Percentiles rank a stretch among this genome's conserved stretches.
Conservation (phyloP, 2,888 invertebrate species). For the Leptinotarsa rubiginosa region DNA sequence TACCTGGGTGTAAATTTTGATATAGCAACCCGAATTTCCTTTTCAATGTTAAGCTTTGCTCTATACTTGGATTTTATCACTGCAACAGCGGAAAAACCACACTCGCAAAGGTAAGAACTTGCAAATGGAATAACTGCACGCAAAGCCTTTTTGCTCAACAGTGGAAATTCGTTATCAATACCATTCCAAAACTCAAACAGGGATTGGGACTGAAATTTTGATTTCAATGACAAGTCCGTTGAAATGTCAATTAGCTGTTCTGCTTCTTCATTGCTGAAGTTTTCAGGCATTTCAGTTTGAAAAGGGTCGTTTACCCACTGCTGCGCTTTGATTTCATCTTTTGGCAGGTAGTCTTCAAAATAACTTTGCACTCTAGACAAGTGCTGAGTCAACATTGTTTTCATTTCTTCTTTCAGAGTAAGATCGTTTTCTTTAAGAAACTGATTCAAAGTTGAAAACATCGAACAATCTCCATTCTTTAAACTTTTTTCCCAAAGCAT, state of each 20-base stretch:
- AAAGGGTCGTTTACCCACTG: constrained; percentile 5
- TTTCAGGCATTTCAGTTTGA: constrained; percentile 11
- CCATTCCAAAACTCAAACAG: constrained; percentile 18
- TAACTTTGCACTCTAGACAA: constrained; percentile 13
- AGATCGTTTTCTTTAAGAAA: background rate
- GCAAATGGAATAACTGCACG: constrained; percentile 20
- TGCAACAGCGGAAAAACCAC: constrained; percentile 23
- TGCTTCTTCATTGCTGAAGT: constrained; percentile 23
- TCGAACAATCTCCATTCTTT: constrained; percentile 15
- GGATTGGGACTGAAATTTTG: constrained; percentile 18
- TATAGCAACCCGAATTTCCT: constrained; percentile 18
- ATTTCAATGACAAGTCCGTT: constrained; percentile 8
- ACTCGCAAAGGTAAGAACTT: constrained; percentile 21
- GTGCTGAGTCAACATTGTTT: constrained; percentile 6
- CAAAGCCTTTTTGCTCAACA: constrained; percentile 17
- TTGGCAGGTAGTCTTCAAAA: constrained; percentile 8
- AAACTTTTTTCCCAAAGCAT: constrained; percentile 18
- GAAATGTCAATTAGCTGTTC: constrained; percentile 19
- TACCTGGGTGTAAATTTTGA: constrained; percentile 7
- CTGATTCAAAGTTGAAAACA: constrained; percentile 12
- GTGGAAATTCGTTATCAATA: constrained; percentile 11
- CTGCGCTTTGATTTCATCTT: constrained; percentile 8
- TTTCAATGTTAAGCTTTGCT: constrained; percentile 7
- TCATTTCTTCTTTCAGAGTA: constrained; percentile 5
- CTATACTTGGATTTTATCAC: constrained; percentile 24